Percentiles rank a stretch among this genome's conserved stretches.
Evolutionary conservation across 2,888 invertebrate genomes (phyloP).

Genomic region (Anoncus sp.): DNA sequence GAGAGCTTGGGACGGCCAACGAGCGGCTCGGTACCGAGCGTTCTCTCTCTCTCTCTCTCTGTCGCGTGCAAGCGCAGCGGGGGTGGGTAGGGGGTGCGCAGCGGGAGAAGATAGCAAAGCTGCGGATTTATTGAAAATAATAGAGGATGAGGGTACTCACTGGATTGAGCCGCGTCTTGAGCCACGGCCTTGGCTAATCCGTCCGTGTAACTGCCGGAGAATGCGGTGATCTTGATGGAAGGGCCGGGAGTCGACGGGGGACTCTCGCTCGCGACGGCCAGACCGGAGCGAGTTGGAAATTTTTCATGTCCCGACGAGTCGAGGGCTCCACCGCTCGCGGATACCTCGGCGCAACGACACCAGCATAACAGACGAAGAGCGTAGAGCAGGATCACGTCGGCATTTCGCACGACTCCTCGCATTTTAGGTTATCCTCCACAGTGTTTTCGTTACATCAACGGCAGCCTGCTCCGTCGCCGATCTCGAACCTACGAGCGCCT

Average conservation of each 20-base stretch:
- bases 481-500: not conserved
- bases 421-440: conserved; percentile 78
- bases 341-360: conserved; percentile 72
- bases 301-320: conserved; percentile 73
- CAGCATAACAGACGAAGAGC: conserved; percentile 75
- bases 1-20: conserved; percentile 1
- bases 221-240: conserved; percentile 75
- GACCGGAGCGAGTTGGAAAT: conserved; percentile 41
- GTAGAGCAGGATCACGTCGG: conserved; percentile 77
- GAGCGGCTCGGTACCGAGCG: too few relatives aligned
- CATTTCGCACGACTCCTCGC: conserved; percentile 76
- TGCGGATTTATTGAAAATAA: not conserved
- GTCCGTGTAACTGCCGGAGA: conserved; percentile 83
- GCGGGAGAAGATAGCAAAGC: not conserved
- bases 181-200: conserved; percentile 86
- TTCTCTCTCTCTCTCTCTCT: too few relatives aligned
- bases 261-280: not conserved
- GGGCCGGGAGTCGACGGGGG: conserved; percentile 33
- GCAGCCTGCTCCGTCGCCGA: not conserved
- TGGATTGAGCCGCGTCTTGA: conserved; percentile 84
- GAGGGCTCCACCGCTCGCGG: conserved; percentile 80
- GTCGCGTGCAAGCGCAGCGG: not conserved
- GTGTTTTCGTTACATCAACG: conserved; percentile 6
- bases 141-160: conserved; percentile 74
- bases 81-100: too few relatives aligned